These are phyloP conservation scores for Peromyscus eremicus DNA, from an alignment of 2,797 vertebrate species.

Conservation along the genomic window DNA sequence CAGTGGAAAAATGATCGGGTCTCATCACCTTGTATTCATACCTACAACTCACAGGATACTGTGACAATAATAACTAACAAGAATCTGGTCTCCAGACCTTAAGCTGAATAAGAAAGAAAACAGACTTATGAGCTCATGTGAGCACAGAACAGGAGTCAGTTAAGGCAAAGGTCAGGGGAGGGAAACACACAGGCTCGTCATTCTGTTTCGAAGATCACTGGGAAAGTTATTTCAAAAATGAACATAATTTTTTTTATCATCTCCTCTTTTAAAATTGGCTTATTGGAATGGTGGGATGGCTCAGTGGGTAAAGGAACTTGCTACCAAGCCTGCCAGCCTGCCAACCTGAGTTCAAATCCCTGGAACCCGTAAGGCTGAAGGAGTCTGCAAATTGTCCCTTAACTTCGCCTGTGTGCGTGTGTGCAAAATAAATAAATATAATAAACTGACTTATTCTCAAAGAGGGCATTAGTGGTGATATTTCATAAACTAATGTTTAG, in stretches of 20 bases:
- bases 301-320: neutral
- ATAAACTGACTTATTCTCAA: constrained; percentile 25
- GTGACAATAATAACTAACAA: constrained; percentile 48
- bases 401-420: neutral
- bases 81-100: constrained; percentile 15
- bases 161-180: neutral
- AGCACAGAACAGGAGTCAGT: neutral
- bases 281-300: neutral
- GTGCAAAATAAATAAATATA: neutral
- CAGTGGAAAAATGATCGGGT: constrained; percentile 20
- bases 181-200: neutral
- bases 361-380: neutral
- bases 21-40: neutral
- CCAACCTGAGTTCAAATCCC: neutral
- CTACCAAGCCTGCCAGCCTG: neutral
- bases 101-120: neutral
- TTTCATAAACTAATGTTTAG: constrained; percentile 9
- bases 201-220: neutral
- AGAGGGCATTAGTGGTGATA: neutral
- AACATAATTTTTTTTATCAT: neutral
- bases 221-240: constrained; percentile 48
- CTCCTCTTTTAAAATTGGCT: constrained; percentile 16
- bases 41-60: constrained; percentile 19
- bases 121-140: neutral
- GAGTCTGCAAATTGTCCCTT: neutral